Conservation (phyloP, 64 coral and sea anemone genomes). For the Catalaphyllia jardinei region DNA sequence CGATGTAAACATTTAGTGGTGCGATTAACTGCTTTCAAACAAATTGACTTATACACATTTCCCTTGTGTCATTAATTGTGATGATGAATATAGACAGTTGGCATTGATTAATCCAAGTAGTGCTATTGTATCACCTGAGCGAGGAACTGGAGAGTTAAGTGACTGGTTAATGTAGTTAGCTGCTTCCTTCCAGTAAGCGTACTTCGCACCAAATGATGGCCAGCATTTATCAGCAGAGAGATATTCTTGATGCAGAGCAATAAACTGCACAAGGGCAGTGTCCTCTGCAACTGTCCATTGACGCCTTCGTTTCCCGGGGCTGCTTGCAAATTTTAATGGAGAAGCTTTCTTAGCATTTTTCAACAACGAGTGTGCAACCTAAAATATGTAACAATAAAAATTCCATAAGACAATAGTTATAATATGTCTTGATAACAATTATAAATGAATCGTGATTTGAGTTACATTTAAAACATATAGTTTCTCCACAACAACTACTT, state of each 20-base stretch:
- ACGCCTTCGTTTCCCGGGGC: neutral
- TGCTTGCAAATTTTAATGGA: neutral
- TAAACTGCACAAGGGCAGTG: conserved; percentile 1
- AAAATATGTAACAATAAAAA: neutral
- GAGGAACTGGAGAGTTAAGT: neutral
- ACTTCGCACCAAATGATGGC: neutral
- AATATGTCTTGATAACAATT: neutral
- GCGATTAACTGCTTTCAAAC: no score
- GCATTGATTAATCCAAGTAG: no score
- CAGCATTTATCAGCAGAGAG: neutral
- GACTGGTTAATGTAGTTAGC: neutral
- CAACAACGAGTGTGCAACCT: conserved; percentile 8
- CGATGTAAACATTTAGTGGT: no score
- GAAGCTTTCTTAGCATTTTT: neutral
- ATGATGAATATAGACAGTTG: no score
- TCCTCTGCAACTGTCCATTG: conserved; percentile 1
- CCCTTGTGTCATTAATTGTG: no score
- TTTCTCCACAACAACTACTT: no score
- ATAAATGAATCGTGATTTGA: no score
- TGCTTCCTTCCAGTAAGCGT: conserved; percentile 1
- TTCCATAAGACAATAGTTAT: neutral
- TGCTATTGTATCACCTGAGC: neutral
- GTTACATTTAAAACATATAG: no score
- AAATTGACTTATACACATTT: no score
- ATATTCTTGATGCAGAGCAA: neutral